A percentile compares a stretch with the other conserved stretches of the same genome.
phyloP scores from a whole-genome alignment of 2,797 vertebrate species.

The Florisuga fusca region DNA sequence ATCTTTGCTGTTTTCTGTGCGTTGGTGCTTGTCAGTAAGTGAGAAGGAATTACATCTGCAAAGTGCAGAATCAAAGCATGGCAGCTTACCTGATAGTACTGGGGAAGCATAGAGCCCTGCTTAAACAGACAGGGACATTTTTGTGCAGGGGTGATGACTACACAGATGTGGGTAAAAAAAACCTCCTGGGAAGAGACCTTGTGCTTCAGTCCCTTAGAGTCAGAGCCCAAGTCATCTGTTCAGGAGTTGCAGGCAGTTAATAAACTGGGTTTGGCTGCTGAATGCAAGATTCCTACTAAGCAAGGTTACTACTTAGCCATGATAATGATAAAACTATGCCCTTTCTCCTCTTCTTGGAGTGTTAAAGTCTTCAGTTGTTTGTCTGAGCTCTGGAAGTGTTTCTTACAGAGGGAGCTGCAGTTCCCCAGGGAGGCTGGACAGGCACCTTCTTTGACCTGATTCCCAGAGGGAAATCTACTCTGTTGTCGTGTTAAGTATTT shows the following conservation, averaged over 20 bases:
- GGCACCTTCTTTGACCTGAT: background rate
- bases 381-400: background rate
- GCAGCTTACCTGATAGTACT: accelerated
- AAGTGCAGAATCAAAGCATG: accelerated
- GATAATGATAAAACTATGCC: background rate
- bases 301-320: background rate
- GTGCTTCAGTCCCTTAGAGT: background rate
- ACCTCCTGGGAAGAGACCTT: background rate
- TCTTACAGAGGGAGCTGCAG: background rate
- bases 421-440: background rate
- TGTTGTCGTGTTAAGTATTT: background rate
- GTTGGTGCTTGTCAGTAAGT: background rate
- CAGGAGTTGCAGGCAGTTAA: background rate
- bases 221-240: accelerated
- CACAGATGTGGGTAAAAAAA: accelerated
- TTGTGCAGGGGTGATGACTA: background rate
- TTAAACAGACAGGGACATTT: accelerated
- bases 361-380: background rate
- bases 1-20: background rate
- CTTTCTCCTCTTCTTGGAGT: background rate
- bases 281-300: background rate
- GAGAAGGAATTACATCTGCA: accelerated
- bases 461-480: background rate
- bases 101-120: background rate
- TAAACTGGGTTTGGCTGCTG: background rate